phyloP scores from a whole-genome alignment of 2,113 vertebrate species.

The Rhagologus leucostigma region DNA sequence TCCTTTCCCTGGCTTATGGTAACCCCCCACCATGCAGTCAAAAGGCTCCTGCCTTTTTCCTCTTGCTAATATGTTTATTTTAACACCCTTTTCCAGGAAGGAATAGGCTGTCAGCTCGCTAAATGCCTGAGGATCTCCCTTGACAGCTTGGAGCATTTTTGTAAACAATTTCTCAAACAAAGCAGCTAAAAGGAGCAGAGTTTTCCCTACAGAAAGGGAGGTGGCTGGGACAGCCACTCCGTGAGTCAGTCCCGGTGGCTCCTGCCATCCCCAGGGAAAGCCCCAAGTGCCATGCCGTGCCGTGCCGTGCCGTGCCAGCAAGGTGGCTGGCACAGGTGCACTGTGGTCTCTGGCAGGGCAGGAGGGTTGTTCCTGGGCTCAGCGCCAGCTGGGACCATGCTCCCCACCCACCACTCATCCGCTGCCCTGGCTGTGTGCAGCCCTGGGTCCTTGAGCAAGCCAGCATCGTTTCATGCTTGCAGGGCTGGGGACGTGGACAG shows the following conservation, averaged over 20 bases:
- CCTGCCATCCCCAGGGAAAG: background rate
- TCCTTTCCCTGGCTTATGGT: background rate
- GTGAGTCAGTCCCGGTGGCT: background rate
- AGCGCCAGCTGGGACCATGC: fast-evolving
- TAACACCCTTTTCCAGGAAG: constrained; percentile 58
- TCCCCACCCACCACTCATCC: background rate
- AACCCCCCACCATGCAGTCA: background rate
- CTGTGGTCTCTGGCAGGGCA: background rate
- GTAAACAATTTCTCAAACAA: constrained; percentile 58
- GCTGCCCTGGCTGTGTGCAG: background rate
- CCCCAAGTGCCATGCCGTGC: background rate
- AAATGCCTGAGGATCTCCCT: constrained; percentile 29
- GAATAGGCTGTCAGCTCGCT: constrained; percentile 38
- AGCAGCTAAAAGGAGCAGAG: constrained; percentile 1
- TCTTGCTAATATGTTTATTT: constrained; percentile 23
- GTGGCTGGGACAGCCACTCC: background rate
- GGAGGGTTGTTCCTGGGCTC: background rate
- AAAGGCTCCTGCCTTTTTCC: constrained; percentile 34
- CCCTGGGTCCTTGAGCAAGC: background rate
- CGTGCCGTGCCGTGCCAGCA: fast-evolving
- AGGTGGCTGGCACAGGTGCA: background rate
- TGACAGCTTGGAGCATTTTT: constrained; percentile 36
- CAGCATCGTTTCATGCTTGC: fast-evolving
- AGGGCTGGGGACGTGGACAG: background rate
- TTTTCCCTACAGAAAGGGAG: constrained; percentile 31